Evolutionary conservation across 2,888 invertebrate genomes (phyloP).

Genomic region (Andrena trimmerana): DNA sequence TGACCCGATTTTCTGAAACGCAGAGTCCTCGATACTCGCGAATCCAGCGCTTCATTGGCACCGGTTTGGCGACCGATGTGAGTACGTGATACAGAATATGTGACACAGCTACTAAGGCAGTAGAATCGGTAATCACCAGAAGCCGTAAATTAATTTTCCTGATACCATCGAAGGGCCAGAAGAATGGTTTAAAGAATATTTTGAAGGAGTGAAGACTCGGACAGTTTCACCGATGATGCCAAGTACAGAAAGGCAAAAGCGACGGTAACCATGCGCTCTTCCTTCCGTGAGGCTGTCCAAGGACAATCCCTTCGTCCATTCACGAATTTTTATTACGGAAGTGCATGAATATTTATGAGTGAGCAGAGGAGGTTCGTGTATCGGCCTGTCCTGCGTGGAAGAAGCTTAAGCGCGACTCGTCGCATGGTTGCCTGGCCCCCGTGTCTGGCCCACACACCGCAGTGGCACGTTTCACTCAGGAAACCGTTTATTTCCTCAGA

Average conservation of each 20-base stretch:
- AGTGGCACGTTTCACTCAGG: constrained; percentile 72
- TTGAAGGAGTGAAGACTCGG: no score
- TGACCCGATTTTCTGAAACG: constrained; percentile 26
- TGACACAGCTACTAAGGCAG: no score
- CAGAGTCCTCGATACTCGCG: constrained; percentile 2
- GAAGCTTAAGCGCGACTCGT: constrained; percentile 42
- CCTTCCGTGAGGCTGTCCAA: not conserved
- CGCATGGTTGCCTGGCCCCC: constrained; percentile 57
- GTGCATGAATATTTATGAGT: constrained; percentile 61
- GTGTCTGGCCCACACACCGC: constrained; percentile 56
- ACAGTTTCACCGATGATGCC: not conserved
- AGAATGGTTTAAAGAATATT: no score
- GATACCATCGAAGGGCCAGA: no score
- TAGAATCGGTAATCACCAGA: no score
- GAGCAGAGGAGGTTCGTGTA: not conserved
- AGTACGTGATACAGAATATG: no score
- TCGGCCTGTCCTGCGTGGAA: constrained; percentile 37
- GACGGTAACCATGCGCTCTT: constrained; percentile 6
- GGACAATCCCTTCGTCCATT: constrained; percentile 46
- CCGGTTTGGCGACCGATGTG: not conserved
- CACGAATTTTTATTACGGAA: constrained; percentile 52
- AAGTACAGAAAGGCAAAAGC: constrained; percentile 5
- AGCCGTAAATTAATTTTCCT: no score
- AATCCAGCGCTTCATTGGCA: not conserved
- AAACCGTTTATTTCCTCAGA: constrained; percentile 75